These are phyloP conservation scores for Sinodicranocentrus sp. DNA, from an alignment of 2,888 invertebrate genomes.

Conservation along the genomic window DNA sequence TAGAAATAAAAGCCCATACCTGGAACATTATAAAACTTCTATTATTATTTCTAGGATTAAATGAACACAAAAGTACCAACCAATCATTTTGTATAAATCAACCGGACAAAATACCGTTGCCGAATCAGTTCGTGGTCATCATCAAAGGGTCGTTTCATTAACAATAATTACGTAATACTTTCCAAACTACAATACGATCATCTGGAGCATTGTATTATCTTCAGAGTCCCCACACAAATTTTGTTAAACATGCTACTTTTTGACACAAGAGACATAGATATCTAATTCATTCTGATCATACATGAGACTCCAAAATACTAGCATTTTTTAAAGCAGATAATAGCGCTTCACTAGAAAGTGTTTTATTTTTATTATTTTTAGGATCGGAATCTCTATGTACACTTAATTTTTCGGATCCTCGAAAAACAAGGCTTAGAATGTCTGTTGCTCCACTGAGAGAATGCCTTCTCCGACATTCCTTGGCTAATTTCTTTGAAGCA, in stretches of 20 bases:
- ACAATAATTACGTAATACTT: constrained; percentile 2
- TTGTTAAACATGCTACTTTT: background rate
- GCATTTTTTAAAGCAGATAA: constrained; percentile 72
- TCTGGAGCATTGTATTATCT: background rate
- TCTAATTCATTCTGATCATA: constrained; percentile 50
- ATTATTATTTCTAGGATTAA: constrained; percentile 5
- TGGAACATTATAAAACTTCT: constrained; percentile 1
- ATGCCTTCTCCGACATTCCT: constrained; percentile 74
- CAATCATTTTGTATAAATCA: background rate
- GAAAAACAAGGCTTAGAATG: constrained; percentile 74
- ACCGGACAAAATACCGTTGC: constrained; percentile 1
- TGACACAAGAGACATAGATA: background rate
- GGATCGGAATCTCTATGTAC: constrained; percentile 48
- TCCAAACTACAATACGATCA: background rate
- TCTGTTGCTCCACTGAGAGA: constrained; percentile 76
- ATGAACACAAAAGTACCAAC: constrained; percentile 49
- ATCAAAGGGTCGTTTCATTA: background rate
- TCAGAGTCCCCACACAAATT: background rate
- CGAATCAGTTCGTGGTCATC: background rate
- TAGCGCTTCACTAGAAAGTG: constrained; percentile 70
- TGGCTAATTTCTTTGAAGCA: constrained; percentile 69
- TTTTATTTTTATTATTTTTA: constrained; percentile 53
- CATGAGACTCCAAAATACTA: constrained; percentile 76
- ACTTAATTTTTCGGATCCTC: constrained; percentile 58
- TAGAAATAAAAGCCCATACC: constrained; percentile 7